Conservation (phyloP, 1,140 invertebrate genomes). For the Mya arenaria region DNA sequence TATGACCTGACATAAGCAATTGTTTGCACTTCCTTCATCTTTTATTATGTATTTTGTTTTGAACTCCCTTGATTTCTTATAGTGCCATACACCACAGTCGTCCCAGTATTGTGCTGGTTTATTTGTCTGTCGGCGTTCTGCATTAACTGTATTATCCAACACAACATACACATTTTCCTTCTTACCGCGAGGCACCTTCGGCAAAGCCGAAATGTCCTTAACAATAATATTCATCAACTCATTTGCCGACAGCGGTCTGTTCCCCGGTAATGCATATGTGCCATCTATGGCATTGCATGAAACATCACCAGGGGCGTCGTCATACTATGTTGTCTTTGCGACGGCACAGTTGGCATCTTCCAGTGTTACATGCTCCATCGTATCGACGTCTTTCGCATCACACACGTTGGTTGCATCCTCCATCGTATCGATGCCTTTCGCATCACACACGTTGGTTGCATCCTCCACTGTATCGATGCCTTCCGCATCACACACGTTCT, state of each 20-base stretch:
- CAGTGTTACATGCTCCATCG: no score
- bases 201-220: neutral
- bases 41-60: neutral
- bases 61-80: neutral
- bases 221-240: conserved; percentile 15
- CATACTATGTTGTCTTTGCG: no score
- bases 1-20: neutral
- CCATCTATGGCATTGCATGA: neutral
- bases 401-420: no score
- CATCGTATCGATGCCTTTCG: no score
- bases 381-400: no score
- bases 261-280: neutral
- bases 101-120: neutral
- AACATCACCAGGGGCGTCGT: no score
- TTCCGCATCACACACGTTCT: no score
- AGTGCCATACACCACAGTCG: neutral
- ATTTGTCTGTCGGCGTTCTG: neutral
- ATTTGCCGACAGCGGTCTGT: neutral
- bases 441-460: no score
- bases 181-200: neutral
- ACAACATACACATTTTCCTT: neutral
- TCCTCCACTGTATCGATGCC: no score
- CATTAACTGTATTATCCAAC: neutral
- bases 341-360: no score
- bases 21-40: neutral